These are phyloP conservation scores for Lepus townsendii DNA, from an alignment of 2,797 vertebrate species.

Conservation along the genomic window DNA sequence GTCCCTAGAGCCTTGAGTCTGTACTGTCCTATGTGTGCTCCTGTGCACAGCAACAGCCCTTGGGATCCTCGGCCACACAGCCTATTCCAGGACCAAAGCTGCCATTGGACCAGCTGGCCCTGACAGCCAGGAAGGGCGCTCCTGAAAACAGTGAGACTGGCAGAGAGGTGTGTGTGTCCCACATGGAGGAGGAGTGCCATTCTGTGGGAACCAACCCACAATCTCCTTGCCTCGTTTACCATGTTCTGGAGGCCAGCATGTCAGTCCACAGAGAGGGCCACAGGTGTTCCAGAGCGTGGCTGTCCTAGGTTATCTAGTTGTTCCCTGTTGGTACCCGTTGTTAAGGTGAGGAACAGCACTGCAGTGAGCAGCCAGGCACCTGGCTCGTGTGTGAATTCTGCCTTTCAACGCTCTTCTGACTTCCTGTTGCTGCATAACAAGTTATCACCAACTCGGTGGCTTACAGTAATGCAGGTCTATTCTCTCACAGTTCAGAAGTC, in stretches of 20 bases:
- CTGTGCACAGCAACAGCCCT: neutral
- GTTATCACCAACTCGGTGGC: neutral
- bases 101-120: neutral
- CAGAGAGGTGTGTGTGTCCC: neutral
- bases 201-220: neutral
- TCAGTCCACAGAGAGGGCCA: neutral
- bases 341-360: neutral
- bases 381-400: neutral
- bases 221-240: conserved; percentile 29
- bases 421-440: conserved; percentile 28
- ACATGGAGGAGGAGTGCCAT: neutral
- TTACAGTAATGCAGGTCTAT: neutral
- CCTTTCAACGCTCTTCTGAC: neutral
- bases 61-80: neutral
- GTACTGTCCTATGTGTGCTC: neutral
- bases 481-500: neutral
- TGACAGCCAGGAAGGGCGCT: neutral
- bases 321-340: neutral
- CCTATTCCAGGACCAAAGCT: neutral
- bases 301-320: neutral
- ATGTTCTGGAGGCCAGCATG: neutral
- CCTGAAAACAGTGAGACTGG: neutral
- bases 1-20: neutral
- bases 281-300: neutral
- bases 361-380: neutral